Evolutionary conservation across 2,888 invertebrate genomes (phyloP).

Genomic region (Meghimatium bilineatum): DNA sequence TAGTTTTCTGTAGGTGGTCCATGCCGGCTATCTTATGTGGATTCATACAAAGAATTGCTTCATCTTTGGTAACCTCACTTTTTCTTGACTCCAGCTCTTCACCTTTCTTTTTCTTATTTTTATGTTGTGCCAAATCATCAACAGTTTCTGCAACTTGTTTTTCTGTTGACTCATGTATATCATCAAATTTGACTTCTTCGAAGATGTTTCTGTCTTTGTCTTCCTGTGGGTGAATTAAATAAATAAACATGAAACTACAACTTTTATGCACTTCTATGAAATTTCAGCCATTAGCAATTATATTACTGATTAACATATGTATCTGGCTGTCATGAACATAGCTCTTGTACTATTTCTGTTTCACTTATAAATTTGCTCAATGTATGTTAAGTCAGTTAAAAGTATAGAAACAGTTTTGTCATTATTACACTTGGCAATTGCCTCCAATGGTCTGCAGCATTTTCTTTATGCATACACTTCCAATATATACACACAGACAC

Average conservation of each 20-base stretch:
- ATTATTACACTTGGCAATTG: too few species aligned
- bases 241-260: not conserved
- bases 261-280: too few species aligned
- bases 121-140: not conserved
- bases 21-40: not conserved
- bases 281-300: too few species aligned
- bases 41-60: not conserved
- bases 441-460: too few species aligned
- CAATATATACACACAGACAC: too few species aligned
- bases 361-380: too few species aligned
- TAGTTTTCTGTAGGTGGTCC: not conserved
- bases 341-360: too few species aligned
- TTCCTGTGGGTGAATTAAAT: not conserved
- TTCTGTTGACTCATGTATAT: not conserved
- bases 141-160: conserved; percentile 2
- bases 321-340: too few species aligned
- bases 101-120: not conserved
- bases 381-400: too few species aligned
- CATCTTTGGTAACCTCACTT: not conserved
- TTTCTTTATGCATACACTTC: too few species aligned
- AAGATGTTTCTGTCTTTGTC: conserved; percentile 27
- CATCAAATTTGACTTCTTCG: conserved; percentile 4
- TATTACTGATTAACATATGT: too few species aligned
- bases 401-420: too few species aligned
- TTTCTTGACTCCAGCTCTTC: not conserved